Conservation (phyloP, 2,888 invertebrate species). For the Drosophila neotestacea region DNA sequence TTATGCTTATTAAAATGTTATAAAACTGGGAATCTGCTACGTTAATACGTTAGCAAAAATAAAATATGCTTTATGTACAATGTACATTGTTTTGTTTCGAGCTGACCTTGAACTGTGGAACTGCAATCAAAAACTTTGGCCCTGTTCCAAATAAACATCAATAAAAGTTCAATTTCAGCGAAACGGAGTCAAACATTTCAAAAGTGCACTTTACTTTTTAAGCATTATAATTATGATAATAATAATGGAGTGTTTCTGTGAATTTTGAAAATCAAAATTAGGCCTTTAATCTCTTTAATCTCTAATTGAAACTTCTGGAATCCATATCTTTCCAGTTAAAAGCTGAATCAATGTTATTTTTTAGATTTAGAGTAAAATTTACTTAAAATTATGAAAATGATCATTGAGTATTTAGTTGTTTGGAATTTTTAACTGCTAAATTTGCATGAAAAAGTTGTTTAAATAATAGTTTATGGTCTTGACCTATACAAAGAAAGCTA, state of each 20-base stretch:
- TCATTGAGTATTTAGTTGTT: too few species aligned
- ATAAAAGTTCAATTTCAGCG: background rate
- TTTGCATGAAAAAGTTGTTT: too few species aligned
- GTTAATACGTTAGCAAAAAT: constrained; percentile 3
- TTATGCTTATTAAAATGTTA: constrained; percentile 24
- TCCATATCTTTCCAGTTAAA: too few species aligned
- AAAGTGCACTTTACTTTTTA: background rate
- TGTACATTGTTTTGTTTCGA: background rate
- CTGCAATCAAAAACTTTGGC: constrained; percentile 9
- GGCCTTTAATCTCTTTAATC: too few species aligned
- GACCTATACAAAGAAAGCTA: too few species aligned
- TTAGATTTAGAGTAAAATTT: too few species aligned
- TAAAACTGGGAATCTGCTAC: constrained; percentile 5
- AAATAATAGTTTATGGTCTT: too few species aligned
- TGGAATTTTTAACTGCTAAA: too few species aligned
- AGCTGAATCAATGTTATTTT: too few species aligned
- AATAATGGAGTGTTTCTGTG: background rate
- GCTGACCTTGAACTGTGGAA: constrained; percentile 11
- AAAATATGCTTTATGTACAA: background rate
- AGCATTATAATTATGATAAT: background rate
- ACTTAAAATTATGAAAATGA: too few species aligned
- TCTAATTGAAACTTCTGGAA: background rate
- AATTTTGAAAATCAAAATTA: background rate
- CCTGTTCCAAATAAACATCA: constrained; percentile 8
- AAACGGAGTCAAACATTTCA: background rate